A percentile compares a stretch with the other conserved stretches of the same genome.
Conservation (phyloP, 1,140 invertebrate genomes). For the Aphelenchoides avenae region DNA sequence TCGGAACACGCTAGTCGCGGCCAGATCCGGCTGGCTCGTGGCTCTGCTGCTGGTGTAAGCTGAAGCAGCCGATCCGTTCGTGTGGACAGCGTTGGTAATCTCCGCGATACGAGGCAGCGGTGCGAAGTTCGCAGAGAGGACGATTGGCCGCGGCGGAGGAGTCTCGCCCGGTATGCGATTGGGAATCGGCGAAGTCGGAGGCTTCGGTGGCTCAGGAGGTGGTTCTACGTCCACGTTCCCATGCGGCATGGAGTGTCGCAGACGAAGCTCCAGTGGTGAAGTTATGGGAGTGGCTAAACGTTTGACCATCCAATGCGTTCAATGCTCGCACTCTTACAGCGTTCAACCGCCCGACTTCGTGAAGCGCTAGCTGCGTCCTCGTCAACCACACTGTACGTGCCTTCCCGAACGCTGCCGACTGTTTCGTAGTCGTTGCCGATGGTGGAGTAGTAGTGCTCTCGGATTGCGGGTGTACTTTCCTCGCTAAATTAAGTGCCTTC, state of each 20-base stretch:
- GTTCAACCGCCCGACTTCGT: no score
- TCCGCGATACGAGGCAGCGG: conserved; percentile 7
- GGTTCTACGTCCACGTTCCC: not conserved
- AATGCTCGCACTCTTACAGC: no score
- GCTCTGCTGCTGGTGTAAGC: not conserved
- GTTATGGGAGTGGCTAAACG: conserved; percentile 11
- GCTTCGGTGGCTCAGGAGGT: conserved; percentile 13
- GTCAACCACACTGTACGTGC: no score
- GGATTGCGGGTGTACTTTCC: conserved; percentile 15
- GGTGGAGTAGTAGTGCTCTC: conserved; percentile 47
- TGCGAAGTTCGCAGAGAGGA: not conserved
- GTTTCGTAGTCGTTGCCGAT: conserved; percentile 45
- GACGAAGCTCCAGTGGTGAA: not conserved
- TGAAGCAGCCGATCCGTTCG: not conserved
- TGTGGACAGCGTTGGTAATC: conserved; percentile 4
- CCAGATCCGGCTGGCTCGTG: conserved; percentile 1
- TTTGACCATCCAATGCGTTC: no score
- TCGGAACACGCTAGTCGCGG: no score
- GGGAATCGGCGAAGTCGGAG: conserved; percentile 36
- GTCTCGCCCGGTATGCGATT: conserved; percentile 13
- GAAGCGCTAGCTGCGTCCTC: no score
- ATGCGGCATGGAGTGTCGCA: not conserved
- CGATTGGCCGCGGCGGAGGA: conserved; percentile 1
- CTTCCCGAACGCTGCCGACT: conserved; percentile 25
- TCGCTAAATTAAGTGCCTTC: conserved; percentile 8